Evolutionary conservation across 2,797 vertebrate genomes (phyloP).

Genomic region (Tokudaia tokunoshimensis): DNA sequence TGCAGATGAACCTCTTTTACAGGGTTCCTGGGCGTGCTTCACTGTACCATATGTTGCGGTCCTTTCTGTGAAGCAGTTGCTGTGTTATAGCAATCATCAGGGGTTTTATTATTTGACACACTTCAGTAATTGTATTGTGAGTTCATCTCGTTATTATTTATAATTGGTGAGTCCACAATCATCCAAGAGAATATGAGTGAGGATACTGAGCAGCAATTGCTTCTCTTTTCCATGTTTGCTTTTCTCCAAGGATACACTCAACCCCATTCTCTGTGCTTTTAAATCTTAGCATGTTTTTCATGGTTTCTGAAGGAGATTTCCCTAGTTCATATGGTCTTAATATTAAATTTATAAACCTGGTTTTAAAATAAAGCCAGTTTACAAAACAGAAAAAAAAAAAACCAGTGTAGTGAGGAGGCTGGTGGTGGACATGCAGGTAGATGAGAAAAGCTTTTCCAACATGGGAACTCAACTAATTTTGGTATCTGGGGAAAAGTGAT

Average conservation of each 20-base stretch:
- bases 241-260: neutral
- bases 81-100: neutral
- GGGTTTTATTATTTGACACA: neutral
- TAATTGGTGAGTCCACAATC: neutral
- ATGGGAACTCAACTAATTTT: neutral
- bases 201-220: neutral
- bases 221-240: neutral
- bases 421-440: neutral
- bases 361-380: conserved; percentile 42
- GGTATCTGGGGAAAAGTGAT: neutral
- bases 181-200: neutral
- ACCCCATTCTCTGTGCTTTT: neutral
- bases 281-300: neutral
- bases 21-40: neutral
- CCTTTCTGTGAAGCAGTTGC: neutral
- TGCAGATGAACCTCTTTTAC: conserved; percentile 6
- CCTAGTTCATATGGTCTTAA: conserved; percentile 26
- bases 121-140: neutral
- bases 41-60: neutral
- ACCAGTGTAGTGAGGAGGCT: conserved; percentile 8
- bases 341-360: conserved; percentile 61
- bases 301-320: neutral
- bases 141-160: neutral
- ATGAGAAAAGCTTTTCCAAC: neutral
- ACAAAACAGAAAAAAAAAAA: neutral